Evolutionary conservation across 2,113 vertebrate species (phyloP).

Genomic region (Colius striatus): DNA sequence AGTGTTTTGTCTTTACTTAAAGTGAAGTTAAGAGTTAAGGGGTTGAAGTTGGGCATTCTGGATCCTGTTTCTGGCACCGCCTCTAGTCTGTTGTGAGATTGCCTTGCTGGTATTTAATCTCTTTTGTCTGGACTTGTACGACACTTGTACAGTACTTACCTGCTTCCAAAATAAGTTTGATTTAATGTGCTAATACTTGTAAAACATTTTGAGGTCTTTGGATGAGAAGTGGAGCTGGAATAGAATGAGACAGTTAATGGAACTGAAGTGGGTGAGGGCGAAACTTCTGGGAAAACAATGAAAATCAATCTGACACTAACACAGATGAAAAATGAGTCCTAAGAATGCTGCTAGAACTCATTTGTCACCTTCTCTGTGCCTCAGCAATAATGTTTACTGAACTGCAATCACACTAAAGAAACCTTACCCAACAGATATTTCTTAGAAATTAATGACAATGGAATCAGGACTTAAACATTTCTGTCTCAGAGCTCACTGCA

Average conservation of each 20-base stretch:
- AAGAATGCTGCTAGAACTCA: background rate
- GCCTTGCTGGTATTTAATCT: slow-evolving; percentile 21
- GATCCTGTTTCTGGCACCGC: background rate
- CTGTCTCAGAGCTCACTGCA: background rate
- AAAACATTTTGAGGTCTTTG: background rate
- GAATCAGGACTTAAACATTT: background rate
- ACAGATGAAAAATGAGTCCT: background rate
- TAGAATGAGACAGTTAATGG: background rate
- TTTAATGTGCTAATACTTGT: background rate
- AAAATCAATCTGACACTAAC: background rate
- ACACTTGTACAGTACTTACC: background rate
- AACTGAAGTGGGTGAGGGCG: background rate
- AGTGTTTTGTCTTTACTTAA: background rate
- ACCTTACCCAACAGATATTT: background rate
- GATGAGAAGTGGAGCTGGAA: background rate
- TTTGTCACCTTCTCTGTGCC: background rate
- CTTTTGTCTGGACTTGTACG: slow-evolving; percentile 1
- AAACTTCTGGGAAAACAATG: background rate
- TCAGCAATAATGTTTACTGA: background rate
- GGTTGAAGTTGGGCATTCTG: background rate
- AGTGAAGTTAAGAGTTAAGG: background rate
- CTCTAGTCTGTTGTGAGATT: background rate
- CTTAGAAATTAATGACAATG: background rate
- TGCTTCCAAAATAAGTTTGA: slow-evolving; percentile 16
- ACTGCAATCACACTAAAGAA: background rate